phyloP scores from a whole-genome alignment of 2,797 vertebrate genomes.

The Rhynchotus rufescens region DNA sequence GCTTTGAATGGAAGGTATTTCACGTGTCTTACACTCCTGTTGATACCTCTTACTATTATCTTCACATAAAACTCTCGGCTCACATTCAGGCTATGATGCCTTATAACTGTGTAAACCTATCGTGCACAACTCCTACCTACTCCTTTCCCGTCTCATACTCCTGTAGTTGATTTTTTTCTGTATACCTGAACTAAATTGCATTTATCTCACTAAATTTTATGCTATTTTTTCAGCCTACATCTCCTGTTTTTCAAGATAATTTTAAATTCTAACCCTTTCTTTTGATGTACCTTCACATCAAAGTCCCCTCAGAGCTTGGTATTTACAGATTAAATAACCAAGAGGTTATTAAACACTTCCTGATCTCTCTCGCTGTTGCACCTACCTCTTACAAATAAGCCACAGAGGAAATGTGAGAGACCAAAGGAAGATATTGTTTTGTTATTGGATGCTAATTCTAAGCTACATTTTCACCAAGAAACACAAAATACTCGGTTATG shows the following conservation, averaged over 20 bases:
- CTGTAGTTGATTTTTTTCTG: background rate
- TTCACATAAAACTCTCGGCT: background rate
- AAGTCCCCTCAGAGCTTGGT: constrained; percentile 50
- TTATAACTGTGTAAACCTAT: background rate
- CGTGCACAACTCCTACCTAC: background rate
- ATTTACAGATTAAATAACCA: constrained; percentile 64
- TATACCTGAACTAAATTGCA: background rate
- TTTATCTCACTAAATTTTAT: constrained; percentile 6
- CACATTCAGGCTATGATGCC: background rate
- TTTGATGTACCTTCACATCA: constrained; percentile 63
- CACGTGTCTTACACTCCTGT: background rate
- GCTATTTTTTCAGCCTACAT: background rate
- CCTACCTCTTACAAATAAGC: constrained; percentile 33
- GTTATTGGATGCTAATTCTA: background rate
- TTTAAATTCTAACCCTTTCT: constrained; percentile 40
- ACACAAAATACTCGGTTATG: background rate
- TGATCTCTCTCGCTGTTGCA: constrained; percentile 36
- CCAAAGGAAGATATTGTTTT: constrained; percentile 32
- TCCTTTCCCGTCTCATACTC: background rate
- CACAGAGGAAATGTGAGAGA: constrained; percentile 39
- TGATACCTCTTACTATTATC: background rate
- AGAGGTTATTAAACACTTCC: constrained; percentile 55
- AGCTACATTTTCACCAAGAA: constrained; percentile 4
- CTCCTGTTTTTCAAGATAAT: constrained; percentile 40
- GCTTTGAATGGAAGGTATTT: background rate